A percentile compares a stretch with the other conserved stretches of the same genome.
Evolutionary conservation across 2,888 invertebrate species (phyloP).

Genomic region (Eupelmus urozonus): DNA sequence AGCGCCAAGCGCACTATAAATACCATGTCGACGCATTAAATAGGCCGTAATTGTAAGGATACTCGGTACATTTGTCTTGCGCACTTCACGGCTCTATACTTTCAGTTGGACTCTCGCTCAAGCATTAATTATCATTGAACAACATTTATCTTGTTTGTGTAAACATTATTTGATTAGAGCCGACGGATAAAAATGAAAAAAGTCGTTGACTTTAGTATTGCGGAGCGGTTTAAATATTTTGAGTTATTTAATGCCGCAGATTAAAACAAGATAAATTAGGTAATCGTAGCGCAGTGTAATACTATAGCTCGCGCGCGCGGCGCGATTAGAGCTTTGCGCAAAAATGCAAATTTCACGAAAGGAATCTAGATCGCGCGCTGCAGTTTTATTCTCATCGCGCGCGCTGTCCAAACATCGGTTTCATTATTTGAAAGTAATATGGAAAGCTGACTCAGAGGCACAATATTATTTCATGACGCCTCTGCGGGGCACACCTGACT

Average conservation of each 20-base stretch:
- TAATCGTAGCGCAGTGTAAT: too few species aligned
- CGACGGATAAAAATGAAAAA: too few species aligned
- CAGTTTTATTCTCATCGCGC: not conserved
- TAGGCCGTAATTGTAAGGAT: conserved; percentile 43
- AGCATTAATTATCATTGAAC: too few species aligned
- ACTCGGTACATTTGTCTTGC: not conserved
- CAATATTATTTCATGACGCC: conserved; percentile 29
- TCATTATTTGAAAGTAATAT: conserved; percentile 25
- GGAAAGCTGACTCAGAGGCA: conserved; percentile 26
- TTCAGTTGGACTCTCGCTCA: not conserved
- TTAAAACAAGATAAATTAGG: too few species aligned
- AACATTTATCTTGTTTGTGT: too few species aligned
- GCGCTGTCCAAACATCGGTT: conserved; percentile 39
- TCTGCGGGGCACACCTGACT: conserved; percentile 12
- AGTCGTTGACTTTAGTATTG: too few species aligned
- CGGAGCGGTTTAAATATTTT: too few species aligned
- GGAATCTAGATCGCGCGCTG: not conserved
- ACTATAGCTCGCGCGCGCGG: too few species aligned
- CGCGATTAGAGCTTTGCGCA: not conserved
- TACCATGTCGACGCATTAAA: conserved; percentile 30
- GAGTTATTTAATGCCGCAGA: too few species aligned
- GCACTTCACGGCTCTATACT: not conserved
- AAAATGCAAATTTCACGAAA: conserved; percentile 17
- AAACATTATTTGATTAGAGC: too few species aligned
- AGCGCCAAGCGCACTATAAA: conserved; percentile 35